Base-by-base conservation (phyloP, 2,797 vertebrate species). In the Phalanger gymnotis region DNA sequence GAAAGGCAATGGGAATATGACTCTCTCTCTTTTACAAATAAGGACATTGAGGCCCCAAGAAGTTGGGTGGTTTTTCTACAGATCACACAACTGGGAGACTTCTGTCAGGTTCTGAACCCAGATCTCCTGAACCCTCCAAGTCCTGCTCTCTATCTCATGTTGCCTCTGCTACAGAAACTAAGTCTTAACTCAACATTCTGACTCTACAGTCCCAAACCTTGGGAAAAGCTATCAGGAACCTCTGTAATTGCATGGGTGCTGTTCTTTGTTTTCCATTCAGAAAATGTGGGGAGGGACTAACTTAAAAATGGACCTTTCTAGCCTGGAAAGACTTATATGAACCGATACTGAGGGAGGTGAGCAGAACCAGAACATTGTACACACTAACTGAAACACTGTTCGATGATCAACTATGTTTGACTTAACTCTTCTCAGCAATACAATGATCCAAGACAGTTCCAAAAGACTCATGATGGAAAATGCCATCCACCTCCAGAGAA, bases 1-100 rank as follows among this genome's bases (percentile, higher is more conserved):
- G 47, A 14, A 5, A 54, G 0, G 28, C 40, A 27, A 47, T 87
- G 40, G 73, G 25, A 51, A 87, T 87, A 94, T 47, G 95, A 95
- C 54, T 12, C 95, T 95, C 92, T 92, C 94, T 47, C 3, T 61
- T n/a, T 91, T 96, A 91, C 40, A 93, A 93, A 0, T 92, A 73
- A 91, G 89, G 90, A 97, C 97, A 55, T 90, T 31, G 95, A 96
- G 61, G 31, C 58, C 91, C 12, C 16, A 94, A 0, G 0, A 56
- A 5, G 0, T 40, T 53, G 94, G 30, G 55, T 6, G 27, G 47
- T 25, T 27, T 96, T 93, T 40, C 47, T 0, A 2, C 91, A 89
- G 81, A n/a, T 94, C 2, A 7, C 47, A 91, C 0, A 12, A 2
- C 0, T 0, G 4, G 90, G n/a, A 57, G 47, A 92, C 1, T 7